Evolutionary conservation across 2,888 invertebrate genomes (phyloP).

Genomic region (Hipparchia sbordonii): DNA sequence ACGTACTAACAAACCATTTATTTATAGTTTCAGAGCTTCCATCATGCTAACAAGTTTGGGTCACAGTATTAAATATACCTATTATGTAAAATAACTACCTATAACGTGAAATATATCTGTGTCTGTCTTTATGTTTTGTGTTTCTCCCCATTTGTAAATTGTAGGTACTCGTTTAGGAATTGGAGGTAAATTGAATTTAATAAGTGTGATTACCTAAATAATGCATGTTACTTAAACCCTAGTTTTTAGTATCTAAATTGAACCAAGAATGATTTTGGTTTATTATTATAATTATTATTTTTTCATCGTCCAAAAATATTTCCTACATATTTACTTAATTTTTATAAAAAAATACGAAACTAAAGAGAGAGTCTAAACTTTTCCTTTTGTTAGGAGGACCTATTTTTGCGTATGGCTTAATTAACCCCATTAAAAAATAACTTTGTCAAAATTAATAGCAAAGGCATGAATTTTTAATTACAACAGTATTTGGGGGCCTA

Average conservation of each 20-base stretch:
- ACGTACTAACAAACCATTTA: slow-evolving; percentile 37
- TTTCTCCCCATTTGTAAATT: slow-evolving; percentile 32
- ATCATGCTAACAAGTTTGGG: slow-evolving; percentile 49
- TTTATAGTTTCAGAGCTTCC: slow-evolving; percentile 41
- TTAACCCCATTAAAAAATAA: no score
- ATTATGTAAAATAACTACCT: neutral
- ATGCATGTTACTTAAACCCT: neutral
- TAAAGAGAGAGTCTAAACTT: no score
- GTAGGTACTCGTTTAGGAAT: slow-evolving; percentile 12
- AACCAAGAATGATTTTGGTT: neutral
- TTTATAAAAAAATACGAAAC: no score
- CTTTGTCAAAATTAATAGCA: no score
- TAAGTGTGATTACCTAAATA: neutral
- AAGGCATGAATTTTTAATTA: no score
- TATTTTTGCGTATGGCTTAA: no score
- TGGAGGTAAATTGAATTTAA: neutral
- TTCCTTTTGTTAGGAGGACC: no score
- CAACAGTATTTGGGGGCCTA: no score
- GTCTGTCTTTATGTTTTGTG: slow-evolving; percentile 38
- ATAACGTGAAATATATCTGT: neutral
- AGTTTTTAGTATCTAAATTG: neutral
- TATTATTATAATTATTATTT: no score
- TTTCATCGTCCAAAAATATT: no score
- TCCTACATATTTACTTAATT: no score
- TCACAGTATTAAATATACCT: slow-evolving; percentile 55